Percentiles rank a stretch among this genome's conserved stretches.
Evolutionary conservation across 2,888 invertebrate genomes (phyloP).

Genomic region (Kuschelorhynchus macadamiae): DNA sequence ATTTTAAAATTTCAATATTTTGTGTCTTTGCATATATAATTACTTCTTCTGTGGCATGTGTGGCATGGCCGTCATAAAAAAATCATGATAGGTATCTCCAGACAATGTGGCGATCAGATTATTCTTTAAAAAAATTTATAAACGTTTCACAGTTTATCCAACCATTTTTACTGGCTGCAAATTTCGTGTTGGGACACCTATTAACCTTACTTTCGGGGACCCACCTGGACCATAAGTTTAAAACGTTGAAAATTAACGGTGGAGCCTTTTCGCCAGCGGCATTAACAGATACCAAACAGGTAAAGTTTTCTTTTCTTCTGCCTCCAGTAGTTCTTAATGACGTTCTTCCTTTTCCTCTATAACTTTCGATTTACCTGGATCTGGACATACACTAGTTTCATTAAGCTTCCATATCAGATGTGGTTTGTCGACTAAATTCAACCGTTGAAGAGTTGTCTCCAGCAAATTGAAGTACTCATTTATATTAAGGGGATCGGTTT

Average conservation of each 20-base stretch:
- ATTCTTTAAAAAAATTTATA: conserved; percentile 10
- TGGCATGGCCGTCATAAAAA: conserved; percentile 23
- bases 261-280: too few species aligned
- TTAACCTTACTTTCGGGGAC: not conserved
- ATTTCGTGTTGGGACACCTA: conserved; percentile 1
- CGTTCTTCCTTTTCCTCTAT: conserved; percentile 20
- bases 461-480: conserved; percentile 21
- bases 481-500: conserved; percentile 10
- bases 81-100: conserved; percentile 11
- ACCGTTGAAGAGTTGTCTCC: not conserved
- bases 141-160: conserved; percentile 17
- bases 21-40: not conserved
- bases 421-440: not conserved
- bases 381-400: conserved; percentile 15
- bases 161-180: conserved; percentile 19
- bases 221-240: conserved; percentile 7
- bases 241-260: conserved; percentile 11
- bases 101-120: conserved; percentile 10
- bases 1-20: conserved; percentile 23
- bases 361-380: conserved; percentile 26
- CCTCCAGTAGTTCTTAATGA: conserved; percentile 14
- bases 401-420: conserved; percentile 24
- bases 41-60: conserved; percentile 20
- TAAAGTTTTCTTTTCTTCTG: conserved; percentile 15
- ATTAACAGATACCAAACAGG: conserved; percentile 28